Evolutionary conservation across 2,888 invertebrate species (phyloP), one percentile per base, ranked within the genome.

Genomic region (Loripinus fragilis): DNA sequence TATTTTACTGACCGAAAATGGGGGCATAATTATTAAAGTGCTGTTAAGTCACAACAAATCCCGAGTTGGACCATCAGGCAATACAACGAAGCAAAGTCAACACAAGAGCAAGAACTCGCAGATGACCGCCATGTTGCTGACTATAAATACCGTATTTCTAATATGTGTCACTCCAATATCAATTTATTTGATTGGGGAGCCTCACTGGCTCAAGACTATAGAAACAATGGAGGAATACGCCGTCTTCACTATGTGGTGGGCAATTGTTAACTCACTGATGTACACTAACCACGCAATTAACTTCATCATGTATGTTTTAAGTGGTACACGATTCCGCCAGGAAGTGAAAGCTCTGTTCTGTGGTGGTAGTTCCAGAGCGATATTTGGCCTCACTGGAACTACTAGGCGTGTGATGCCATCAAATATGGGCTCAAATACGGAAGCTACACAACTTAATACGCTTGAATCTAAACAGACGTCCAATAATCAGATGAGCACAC

Each of bases 201-300:
- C 80, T 0, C 71, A 85, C 41, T 85, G 85, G 86, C 2, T 66
- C 7, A 45, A 60, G 2, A 30, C 55, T 0, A n/a, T 76, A 0
- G 70, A 73, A 20, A 73, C 79, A 1, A 23, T 28, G 2, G 71
- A 78, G 15, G 70, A 80, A 0, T 8, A 45, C n/a, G 82, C 84
- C 5, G 38, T 71, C 3, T 3, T 78, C 10, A 25, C 30, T 0
- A 48, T 90, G 1, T 76, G 81, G 72, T 85, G 86, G 86, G 87
- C 90, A 0, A 72, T 85, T 8, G 85, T 86, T 5, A 86, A 87
- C 72, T 70, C 85, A 20, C 78, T 89, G 2, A 86, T 86, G 89
- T 90, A 90, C 77, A 77, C 83, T 15, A 89, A 88, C 71, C 85
- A 88, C 72, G 80, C 89, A n/a, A 67, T 85, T 33, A 89, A 89